Evolutionary conservation across 2,113 vertebrate genomes (phyloP).

Genomic region (Seriola quinqueradiata): DNA sequence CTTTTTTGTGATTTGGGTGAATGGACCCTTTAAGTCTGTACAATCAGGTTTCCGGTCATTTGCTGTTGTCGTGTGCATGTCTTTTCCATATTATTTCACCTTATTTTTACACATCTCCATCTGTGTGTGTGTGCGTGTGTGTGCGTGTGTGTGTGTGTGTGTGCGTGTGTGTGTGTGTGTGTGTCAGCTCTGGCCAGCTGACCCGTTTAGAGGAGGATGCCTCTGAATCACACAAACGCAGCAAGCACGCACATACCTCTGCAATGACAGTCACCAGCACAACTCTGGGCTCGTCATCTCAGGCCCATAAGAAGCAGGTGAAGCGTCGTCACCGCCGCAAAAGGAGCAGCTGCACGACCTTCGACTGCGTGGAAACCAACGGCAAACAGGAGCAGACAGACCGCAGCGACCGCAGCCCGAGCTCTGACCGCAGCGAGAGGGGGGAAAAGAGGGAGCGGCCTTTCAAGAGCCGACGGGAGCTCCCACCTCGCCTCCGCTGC

Average conservation of each 20-base stretch:
- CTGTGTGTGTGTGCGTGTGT: constrained; percentile 63
- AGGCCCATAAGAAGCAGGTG: constrained; percentile 86
- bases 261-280: constrained; percentile 82
- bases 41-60: not conserved
- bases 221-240: constrained; percentile 75
- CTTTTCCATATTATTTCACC: constrained; percentile 45
- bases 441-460: constrained; percentile 69
- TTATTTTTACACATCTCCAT: constrained; percentile 50
- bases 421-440: constrained; percentile 65
- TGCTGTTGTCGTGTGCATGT: constrained; percentile 27
- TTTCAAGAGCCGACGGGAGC: constrained; percentile 73
- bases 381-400: constrained; percentile 50
- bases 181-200: constrained; percentile 85
- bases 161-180: constrained; percentile 76
- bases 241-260: constrained; percentile 64
- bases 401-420: constrained; percentile 64
- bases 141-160: constrained; percentile 83
- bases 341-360: constrained; percentile 78
- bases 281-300: constrained; percentile 68
- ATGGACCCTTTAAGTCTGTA: not conserved
- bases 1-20: not conserved
- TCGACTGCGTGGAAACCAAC: constrained; percentile 77
- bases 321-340: constrained; percentile 88
- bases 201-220: constrained; percentile 88
- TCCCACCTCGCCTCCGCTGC: constrained; percentile 70